These are phyloP conservation scores for Scaptomyza hsui DNA, from an alignment of 1,140 invertebrate species.

Conservation along the genomic window DNA sequence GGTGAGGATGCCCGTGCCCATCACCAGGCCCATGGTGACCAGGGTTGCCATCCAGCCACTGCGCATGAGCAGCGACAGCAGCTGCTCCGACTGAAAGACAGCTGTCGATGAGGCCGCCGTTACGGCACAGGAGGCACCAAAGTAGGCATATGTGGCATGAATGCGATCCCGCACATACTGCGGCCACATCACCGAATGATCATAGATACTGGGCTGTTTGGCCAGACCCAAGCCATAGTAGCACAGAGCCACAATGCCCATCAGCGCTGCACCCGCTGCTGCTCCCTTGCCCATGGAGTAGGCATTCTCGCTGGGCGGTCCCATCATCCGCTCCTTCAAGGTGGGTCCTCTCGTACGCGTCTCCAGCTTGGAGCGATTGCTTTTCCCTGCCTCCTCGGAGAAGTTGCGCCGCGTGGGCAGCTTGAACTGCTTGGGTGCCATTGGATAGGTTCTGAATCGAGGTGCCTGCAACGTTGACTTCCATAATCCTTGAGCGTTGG, in stretches of 20 bases:
- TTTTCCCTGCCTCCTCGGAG: conserved; percentile 41
- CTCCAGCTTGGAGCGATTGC: conserved; percentile 46
- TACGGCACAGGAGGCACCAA: conserved; percentile 93
- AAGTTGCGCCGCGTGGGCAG: conserved; percentile 44
- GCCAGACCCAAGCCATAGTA: conserved; percentile 97
- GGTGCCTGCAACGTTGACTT: conserved; percentile 28
- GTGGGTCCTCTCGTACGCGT: conserved; percentile 45
- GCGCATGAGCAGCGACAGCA: conserved; percentile 90
- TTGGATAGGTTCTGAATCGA: neutral
- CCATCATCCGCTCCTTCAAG: conserved; percentile 76
- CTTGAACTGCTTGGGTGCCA: neutral
- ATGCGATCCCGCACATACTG: conserved; percentile 96
- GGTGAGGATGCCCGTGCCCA: conserved; percentile 93
- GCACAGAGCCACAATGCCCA: conserved; percentile 95
- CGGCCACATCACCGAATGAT: conserved; percentile 96
- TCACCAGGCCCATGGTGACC: conserved; percentile 92
- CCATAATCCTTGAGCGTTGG: conserved; percentile 26
- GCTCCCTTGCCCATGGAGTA: conserved; percentile 94
- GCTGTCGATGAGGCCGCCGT: conserved; percentile 93
- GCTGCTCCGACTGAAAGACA: conserved; percentile 90
- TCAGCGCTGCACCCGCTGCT: conserved; percentile 92
- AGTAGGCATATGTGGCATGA: conserved; percentile 96
- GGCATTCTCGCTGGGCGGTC: conserved; percentile 85
- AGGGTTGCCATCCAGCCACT: conserved; percentile 91
- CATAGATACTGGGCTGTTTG: conserved; percentile 91